These are phyloP conservation scores for Melanotus villosus DNA, from an alignment of 2,888 invertebrate species.

Conservation along the genomic window DNA sequence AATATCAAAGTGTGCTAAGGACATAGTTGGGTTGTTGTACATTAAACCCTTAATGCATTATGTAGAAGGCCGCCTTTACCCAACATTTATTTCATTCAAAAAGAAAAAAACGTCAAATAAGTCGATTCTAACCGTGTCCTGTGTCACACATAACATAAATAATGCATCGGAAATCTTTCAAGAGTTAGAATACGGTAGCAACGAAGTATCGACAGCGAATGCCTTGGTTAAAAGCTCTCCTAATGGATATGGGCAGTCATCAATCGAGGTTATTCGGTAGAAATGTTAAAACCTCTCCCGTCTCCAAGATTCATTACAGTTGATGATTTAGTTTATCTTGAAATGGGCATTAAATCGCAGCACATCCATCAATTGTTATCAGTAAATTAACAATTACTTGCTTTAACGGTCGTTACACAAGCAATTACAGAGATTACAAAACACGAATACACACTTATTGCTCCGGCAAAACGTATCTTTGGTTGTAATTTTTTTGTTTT, in stretches of 20 bases:
- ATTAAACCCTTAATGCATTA: constrained; percentile 5
- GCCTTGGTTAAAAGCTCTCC: constrained; percentile 10
- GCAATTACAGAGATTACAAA: constrained; percentile 21
- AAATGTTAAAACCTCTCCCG: background rate
- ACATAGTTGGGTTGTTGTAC: constrained; percentile 6
- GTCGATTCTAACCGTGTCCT: constrained; percentile 1
- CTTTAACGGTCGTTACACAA: constrained; percentile 17
- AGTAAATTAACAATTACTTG: constrained; percentile 23
- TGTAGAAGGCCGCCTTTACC: background rate
- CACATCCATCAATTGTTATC: constrained; percentile 16
- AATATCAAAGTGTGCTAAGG: background rate
- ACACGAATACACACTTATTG: constrained; percentile 26
- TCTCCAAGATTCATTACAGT: background rate
- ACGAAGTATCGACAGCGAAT: constrained; percentile 3
- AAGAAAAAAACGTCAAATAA: background rate
- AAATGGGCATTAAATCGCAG: constrained; percentile 13
- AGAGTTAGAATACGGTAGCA: constrained; percentile 2
- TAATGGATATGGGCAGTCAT: constrained; percentile 11
- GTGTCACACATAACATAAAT: constrained; percentile 10
- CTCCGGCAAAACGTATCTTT: background rate
- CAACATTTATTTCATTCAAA: constrained; percentile 3
- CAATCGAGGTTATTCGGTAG: background rate
- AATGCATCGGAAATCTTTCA: constrained; percentile 12
- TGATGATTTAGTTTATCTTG: background rate
- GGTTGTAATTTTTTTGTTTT: background rate